phyloP scores from a whole-genome alignment of 2,797 vertebrate genomes.

The Chloroceryle inda region DNA sequence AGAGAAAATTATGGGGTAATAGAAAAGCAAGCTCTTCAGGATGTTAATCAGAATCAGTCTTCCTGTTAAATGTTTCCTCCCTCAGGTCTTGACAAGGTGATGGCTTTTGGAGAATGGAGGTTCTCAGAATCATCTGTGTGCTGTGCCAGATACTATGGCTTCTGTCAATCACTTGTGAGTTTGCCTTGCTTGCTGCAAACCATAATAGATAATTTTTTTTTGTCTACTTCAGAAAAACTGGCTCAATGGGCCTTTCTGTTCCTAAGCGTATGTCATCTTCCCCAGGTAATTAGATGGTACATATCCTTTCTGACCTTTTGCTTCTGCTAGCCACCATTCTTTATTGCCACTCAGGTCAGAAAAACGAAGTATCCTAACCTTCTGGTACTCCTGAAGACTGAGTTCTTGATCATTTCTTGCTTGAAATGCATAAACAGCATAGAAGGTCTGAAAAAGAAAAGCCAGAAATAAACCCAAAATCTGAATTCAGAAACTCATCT shows the following conservation, averaged over 20 bases:
- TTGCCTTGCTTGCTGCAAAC: conserved; percentile 38
- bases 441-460: conserved; percentile 87
- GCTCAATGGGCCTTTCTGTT: neutral
- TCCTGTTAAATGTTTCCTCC: conserved; percentile 17
- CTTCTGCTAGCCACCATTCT: conserved; percentile 97
- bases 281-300: conserved; percentile 97
- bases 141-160: neutral
- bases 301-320: conserved; percentile 92
- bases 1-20: conserved; percentile 24
- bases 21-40: conserved; percentile 11
- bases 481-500: neutral
- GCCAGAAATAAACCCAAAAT: neutral
- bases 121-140: conserved; percentile 23
- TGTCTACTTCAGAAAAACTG: neutral
- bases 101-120: neutral
- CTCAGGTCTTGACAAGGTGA: conserved; percentile 25
- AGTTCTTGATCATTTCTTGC: conserved; percentile 95
- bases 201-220: conserved; percentile 19
- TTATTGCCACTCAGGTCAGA: conserved; percentile 94
- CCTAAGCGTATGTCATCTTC: conserved; percentile 95
- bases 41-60: conserved; percentile 24
- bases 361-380: conserved; percentile 91
- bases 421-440: conserved; percentile 94
- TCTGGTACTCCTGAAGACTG: conserved; percentile 93
- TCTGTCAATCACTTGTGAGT: conserved; percentile 54